These are phyloP conservation scores for Pammene aurita DNA, from an alignment of 2,888 invertebrate genomes.

Conservation along the genomic window DNA sequence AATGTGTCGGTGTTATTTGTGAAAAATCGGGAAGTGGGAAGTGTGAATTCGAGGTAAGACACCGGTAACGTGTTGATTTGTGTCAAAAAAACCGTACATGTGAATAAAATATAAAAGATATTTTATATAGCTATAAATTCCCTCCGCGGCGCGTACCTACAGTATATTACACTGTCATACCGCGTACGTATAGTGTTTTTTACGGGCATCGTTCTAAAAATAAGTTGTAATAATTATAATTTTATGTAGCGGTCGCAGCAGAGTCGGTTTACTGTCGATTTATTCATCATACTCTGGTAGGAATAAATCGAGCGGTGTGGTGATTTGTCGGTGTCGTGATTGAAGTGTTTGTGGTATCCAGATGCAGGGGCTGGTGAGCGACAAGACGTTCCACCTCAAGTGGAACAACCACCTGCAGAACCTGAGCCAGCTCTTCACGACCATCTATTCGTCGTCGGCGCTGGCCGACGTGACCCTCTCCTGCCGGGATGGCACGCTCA, in stretches of 20 bases:
- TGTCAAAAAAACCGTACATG: slow-evolving; percentile 63
- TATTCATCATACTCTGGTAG: slow-evolving; percentile 62
- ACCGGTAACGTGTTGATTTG: slow-evolving; percentile 64
- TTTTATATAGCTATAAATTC: slow-evolving; percentile 79
- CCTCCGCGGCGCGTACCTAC: slow-evolving; percentile 82
- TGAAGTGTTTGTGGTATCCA: slow-evolving; percentile 76
- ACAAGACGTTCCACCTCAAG: slow-evolving; percentile 87
- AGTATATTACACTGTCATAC: slow-evolving; percentile 82
- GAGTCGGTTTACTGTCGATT: slow-evolving; percentile 79
- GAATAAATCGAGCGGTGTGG: slow-evolving; percentile 60
- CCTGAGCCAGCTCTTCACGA: slow-evolving; percentile 87
- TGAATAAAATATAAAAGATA: slow-evolving; percentile 73
- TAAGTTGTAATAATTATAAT: slow-evolving; percentile 84
- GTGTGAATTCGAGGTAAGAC: slow-evolving; percentile 78
- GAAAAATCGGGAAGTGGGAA: slow-evolving; percentile 79
- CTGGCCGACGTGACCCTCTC: slow-evolving; percentile 88
- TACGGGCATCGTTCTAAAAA: slow-evolving; percentile 84
- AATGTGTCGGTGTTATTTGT: slow-evolving; percentile 83
- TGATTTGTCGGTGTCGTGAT: slow-evolving; percentile 64
- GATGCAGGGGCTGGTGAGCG: slow-evolving; percentile 84
- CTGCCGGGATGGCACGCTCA: slow-evolving; percentile 87
- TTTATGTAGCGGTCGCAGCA: slow-evolving; percentile 82
- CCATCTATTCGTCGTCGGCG: slow-evolving; percentile 86
- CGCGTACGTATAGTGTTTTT: slow-evolving; percentile 84
- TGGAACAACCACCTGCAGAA: slow-evolving; percentile 90